phyloP scores from a whole-genome alignment of 2,888 invertebrate species.

The Perdita meconis region DNA sequence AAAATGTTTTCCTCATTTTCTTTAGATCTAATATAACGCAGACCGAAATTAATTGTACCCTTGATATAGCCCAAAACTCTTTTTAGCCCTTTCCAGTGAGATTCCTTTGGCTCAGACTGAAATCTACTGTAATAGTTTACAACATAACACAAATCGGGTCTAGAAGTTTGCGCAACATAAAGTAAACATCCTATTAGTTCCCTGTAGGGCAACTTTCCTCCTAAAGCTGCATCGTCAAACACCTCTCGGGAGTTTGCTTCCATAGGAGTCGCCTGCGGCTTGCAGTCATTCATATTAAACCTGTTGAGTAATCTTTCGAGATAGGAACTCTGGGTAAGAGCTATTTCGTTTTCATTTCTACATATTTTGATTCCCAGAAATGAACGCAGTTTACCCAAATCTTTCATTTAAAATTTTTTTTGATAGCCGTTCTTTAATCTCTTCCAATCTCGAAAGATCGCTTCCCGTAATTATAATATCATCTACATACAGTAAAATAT shows the following conservation, averaged over 20 bases:
- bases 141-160: not conserved
- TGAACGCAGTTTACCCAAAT: not conserved
- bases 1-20: not conserved
- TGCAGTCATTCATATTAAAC: not conserved
- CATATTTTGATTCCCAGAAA: not conserved
- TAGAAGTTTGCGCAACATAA: not conserved
- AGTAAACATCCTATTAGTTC: conserved; percentile 6
- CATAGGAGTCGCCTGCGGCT: not conserved
- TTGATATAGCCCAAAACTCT: not conserved
- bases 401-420: not conserved
- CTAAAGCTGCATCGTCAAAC: not conserved
- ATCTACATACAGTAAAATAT: not conserved
- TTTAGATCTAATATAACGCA: not conserved
- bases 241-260: not conserved
- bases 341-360: not conserved
- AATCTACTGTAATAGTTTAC: conserved; percentile 7
- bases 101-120: not conserved
- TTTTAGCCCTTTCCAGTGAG: not conserved
- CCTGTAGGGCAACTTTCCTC: not conserved
- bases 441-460: not conserved
- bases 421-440: not conserved
- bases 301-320: not conserved
- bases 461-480: not conserved
- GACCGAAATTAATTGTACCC: not conserved
- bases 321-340: not conserved